Percentiles rank a stretch among this genome's conserved stretches.
Evolutionary conservation across 2,797 vertebrate species (phyloP).

Genomic region (Enteromius treurensis): DNA sequence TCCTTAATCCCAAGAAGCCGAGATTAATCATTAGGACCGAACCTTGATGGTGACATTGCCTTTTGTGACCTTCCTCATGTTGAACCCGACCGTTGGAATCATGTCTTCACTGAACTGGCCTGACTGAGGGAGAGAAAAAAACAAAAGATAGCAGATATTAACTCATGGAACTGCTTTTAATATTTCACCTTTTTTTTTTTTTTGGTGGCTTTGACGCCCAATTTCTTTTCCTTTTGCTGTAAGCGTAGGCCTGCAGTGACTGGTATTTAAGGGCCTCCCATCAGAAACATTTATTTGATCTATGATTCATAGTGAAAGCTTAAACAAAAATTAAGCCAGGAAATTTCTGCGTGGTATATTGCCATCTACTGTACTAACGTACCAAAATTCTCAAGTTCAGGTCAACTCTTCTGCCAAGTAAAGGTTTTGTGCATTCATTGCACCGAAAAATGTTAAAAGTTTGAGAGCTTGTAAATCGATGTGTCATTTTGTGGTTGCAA

Average conservation of each 20-base stretch:
- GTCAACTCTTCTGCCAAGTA: not conserved
- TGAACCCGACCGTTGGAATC: conserved; percentile 99
- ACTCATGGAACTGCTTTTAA: not conserved
- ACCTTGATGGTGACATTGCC: conserved; percentile 99
- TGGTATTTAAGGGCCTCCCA: not conserved
- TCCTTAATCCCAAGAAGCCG: not conserved
- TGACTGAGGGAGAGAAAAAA: conserved; percentile 78
- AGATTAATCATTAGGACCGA: conserved; percentile 27
- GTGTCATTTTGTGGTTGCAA: not conserved
- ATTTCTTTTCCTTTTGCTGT: not conserved
- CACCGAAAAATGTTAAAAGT: not conserved
- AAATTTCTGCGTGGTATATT: conserved; percentile 1
- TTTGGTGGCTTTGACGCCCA: not conserved
- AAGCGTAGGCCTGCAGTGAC: not conserved
- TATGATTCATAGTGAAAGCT: conserved; percentile 19
- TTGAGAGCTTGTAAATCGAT: not conserved
- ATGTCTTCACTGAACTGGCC: conserved; percentile 99
- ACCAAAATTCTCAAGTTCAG: not conserved
- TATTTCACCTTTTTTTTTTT: not conserved
- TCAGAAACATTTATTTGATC: not conserved
- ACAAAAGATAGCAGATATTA: not conserved
- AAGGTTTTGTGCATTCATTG: not conserved
- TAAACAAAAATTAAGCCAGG: not conserved
- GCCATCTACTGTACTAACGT: not conserved
- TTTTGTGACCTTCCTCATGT: conserved; percentile 99